phyloP scores from a whole-genome alignment of 53 echinoderm and acorn worm genomes.

The Holothuria scabra region DNA sequence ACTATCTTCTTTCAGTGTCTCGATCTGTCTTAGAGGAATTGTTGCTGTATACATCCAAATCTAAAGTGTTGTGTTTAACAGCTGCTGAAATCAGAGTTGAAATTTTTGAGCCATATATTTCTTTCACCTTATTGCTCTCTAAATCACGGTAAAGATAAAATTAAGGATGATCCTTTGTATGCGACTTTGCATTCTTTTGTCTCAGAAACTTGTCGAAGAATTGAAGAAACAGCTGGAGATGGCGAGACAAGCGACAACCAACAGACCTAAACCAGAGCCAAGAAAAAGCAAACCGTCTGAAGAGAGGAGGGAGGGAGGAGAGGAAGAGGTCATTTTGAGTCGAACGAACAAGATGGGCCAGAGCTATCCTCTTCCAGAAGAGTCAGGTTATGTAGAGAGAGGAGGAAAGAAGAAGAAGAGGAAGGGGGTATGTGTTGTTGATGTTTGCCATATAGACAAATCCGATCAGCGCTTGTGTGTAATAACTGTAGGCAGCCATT shows the following conservation, averaged over 20 bases:
- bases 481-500: too few species aligned
- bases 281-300: not conserved
- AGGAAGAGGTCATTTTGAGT: slow-evolving; percentile 82
- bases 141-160: too few species aligned
- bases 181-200: not conserved
- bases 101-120: too few species aligned
- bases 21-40: too few species aligned
- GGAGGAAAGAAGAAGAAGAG: slow-evolving; percentile 74
- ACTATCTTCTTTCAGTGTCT: too few species aligned
- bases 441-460: not conserved
- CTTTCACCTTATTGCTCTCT: too few species aligned
- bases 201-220: slow-evolving; percentile 70
- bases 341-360: slow-evolving; percentile 88
- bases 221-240: slow-evolving; percentile 80
- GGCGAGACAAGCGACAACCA: slow-evolving; percentile 69
- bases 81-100: too few species aligned
- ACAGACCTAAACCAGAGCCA: slow-evolving; percentile 34
- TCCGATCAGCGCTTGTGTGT: too few species aligned
- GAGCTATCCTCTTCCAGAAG: slow-evolving; percentile 86
- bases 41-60: too few species aligned
- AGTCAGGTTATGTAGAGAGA: slow-evolving; percentile 49
- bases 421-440: slow-evolving; percentile 55
- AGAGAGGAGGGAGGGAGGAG: slow-evolving; percentile 16
- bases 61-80: too few species aligned
- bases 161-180: too few species aligned